Conservation (phyloP, 2,797 vertebrate species). For the Rousettus madagascariensis region DNA sequence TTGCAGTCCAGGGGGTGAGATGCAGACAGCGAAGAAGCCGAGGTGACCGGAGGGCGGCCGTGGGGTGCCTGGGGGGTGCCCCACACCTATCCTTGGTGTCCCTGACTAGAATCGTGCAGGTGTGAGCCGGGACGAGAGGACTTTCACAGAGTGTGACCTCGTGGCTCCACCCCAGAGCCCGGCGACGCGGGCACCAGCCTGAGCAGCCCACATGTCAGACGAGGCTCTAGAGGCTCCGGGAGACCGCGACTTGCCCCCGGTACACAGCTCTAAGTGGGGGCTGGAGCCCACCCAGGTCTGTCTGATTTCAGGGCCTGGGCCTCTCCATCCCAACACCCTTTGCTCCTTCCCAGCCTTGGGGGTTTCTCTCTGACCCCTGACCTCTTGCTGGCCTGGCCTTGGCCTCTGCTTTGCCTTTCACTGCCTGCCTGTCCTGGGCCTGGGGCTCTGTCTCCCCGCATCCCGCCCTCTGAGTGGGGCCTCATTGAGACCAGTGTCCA, state of each 20-base stretch:
- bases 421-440: neutral
- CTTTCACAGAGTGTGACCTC: neutral
- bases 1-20: neutral
- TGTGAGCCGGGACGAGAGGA: neutral
- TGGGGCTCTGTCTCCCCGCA: neutral
- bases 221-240: accelerated
- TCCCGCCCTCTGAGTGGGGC: neutral
- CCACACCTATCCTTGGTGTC: neutral
- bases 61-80: neutral
- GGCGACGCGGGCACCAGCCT: accelerated
- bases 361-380: neutral
- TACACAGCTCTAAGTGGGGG: neutral
- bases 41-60: neutral
- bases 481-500: neutral
- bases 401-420: neutral
- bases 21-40: neutral
- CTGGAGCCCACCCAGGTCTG: neutral
- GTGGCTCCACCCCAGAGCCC: neutral
- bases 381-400: neutral
- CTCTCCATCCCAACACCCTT: neutral
- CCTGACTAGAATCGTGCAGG: neutral
- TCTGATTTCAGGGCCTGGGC: neutral
- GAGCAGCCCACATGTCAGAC: accelerated
- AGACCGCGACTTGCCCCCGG: accelerated
- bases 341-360: neutral